Evolutionary conservation across 2,797 vertebrate species (phyloP).

Genomic region (Pempheris klunzingeri): DNA sequence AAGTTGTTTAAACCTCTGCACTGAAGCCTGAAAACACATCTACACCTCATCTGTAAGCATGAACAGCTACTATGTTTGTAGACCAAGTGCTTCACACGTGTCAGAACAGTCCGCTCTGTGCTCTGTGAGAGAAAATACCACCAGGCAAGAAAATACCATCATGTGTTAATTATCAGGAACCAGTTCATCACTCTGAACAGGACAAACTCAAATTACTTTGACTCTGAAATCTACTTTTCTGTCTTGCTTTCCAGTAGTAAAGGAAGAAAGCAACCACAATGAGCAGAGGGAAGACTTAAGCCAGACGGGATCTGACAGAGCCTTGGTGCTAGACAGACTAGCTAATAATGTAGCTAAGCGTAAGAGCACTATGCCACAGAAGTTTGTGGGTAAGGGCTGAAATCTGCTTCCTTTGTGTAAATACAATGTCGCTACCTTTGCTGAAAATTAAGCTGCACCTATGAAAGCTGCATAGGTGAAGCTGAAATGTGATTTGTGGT

Average conservation of each 20-base stretch:
- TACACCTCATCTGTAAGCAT: constrained; percentile 38
- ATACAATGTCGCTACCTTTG: constrained; percentile 48
- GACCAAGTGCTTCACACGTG: constrained; percentile 62
- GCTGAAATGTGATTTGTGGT: constrained; percentile 38
- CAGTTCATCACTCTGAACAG: constrained; percentile 44
- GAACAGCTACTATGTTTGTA: constrained; percentile 36
- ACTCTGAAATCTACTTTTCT: constrained; percentile 86
- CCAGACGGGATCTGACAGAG: constrained; percentile 96
- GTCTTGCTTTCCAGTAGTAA: constrained; percentile 95
- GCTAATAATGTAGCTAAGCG: constrained; percentile 99
- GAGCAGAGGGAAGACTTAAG: constrained; percentile 99
- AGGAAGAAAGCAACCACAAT: constrained; percentile 98
- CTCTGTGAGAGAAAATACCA: constrained; percentile 48
- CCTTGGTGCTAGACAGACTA: constrained; percentile 99
- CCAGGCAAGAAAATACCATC: constrained; percentile 6
- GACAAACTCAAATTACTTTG: constrained; percentile 66
- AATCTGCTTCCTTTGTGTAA: constrained; percentile 90
- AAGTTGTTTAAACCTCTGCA: not conserved
- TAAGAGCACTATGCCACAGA: constrained; percentile 99
- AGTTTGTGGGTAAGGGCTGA: constrained; percentile 99
- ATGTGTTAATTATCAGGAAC: constrained; percentile 35
- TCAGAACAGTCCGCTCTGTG: constrained; percentile 65
- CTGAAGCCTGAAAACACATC: constrained; percentile 18
- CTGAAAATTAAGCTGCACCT: constrained; percentile 29
- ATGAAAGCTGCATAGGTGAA: constrained; percentile 27